Evolutionary conservation across 2,888 invertebrate genomes (phyloP).

Genomic region (Onthophagus sagittarius): DNA sequence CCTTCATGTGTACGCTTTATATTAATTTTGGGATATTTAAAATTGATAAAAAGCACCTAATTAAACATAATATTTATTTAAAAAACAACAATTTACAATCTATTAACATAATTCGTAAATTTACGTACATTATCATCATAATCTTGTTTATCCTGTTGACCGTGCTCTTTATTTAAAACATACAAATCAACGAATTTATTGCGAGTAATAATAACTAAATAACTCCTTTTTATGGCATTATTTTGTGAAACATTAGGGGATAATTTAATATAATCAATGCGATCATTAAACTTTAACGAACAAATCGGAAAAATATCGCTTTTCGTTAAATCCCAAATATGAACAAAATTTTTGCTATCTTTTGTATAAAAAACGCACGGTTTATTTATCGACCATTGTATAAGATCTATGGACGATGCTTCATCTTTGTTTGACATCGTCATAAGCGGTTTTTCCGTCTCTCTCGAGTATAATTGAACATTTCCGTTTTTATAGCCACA

Average conservation of each 20-base stretch:
- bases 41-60: no score
- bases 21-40: no score
- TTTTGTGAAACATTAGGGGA: slow-evolving; percentile 37
- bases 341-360: slow-evolving; percentile 48
- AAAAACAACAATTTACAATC: slow-evolving; percentile 34
- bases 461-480: slow-evolving; percentile 49
- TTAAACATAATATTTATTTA: no score
- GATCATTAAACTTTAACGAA: slow-evolving; percentile 47
- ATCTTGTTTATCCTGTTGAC: slow-evolving; percentile 42
- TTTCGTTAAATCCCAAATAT: slow-evolving; percentile 54
- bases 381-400: slow-evolving; percentile 54
- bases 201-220: slow-evolving; percentile 51
- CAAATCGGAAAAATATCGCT: slow-evolving; percentile 52
- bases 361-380: slow-evolving; percentile 53
- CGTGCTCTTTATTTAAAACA: slow-evolving; percentile 48
- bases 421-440: slow-evolving; percentile 38
- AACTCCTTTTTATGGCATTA: slow-evolving; percentile 27
- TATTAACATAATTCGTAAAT: slow-evolving; percentile 50
- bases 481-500: slow-evolving; percentile 53
- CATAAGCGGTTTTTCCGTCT: slow-evolving; percentile 48
- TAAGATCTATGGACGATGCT: slow-evolving; percentile 41
- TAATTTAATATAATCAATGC: slow-evolving; percentile 48
- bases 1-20: no score
- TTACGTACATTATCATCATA: slow-evolving; percentile 47
- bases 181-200: slow-evolving; percentile 49